A percentile compares a stretch with the other conserved stretches of the same genome.
Evolutionary conservation across 1,140 invertebrate species (phyloP).

Genomic region (Drosophila novamexicana): DNA sequence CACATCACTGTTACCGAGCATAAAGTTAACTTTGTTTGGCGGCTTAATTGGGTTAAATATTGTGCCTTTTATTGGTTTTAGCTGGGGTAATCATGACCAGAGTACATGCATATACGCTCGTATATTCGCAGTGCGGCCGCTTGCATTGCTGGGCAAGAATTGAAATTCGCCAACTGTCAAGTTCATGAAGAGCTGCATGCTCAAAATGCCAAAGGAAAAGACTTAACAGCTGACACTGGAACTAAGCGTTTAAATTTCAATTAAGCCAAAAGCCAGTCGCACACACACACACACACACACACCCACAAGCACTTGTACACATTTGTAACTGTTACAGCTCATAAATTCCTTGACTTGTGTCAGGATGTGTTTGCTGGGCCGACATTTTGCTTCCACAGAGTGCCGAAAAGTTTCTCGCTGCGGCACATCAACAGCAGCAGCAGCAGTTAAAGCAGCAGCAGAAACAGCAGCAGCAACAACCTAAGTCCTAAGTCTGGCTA

Average conservation of each 20-base stretch:
- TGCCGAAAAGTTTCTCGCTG: conserved; percentile 58
- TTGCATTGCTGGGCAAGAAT: conserved; percentile 38
- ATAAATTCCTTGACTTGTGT: conserved; percentile 82
- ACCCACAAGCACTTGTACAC: conserved; percentile 5
- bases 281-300: conserved; percentile 20
- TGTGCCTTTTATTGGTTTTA: conserved; percentile 67
- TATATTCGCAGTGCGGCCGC: neutral
- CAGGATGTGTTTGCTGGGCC: conserved; percentile 74
- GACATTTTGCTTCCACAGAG: conserved; percentile 64
- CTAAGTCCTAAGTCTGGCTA: conserved; percentile 41
- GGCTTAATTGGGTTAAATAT: conserved; percentile 78
- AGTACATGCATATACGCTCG: neutral
- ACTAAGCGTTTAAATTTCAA: conserved; percentile 80
- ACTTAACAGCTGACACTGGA: conserved; percentile 65
- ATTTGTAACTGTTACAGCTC: conserved; percentile 70
- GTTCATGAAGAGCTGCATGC: conserved; percentile 40
- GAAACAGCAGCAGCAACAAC: conserved; percentile 16
- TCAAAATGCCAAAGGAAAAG: conserved; percentile 54
- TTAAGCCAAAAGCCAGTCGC: conserved; percentile 70
- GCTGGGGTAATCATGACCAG: conserved; percentile 41
- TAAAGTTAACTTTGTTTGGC: conserved; percentile 55
- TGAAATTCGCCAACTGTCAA: conserved; percentile 61
- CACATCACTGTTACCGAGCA: conserved; percentile 10
- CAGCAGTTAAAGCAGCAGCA: neutral
- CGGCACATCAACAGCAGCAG: conserved; percentile 56